Conservation (phyloP, 2,113 vertebrate species). For the Dissostichus mawsoni region DNA sequence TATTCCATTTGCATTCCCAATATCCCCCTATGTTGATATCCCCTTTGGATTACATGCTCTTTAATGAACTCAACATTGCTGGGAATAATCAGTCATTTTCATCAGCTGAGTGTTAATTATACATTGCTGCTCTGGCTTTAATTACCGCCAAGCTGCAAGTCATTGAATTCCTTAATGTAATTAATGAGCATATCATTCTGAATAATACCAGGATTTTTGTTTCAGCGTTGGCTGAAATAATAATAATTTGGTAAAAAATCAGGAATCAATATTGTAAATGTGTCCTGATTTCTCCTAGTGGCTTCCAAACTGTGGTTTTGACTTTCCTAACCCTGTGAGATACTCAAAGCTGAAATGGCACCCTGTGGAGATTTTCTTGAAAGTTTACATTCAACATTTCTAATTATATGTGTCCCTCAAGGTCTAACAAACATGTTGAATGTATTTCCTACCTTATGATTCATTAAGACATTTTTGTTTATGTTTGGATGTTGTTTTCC, state of each 20-base stretch:
- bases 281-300: neutral
- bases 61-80: constrained; percentile 69
- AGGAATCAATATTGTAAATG: constrained; percentile 22
- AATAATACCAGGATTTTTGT: constrained; percentile 38
- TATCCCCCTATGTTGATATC: constrained; percentile 55
- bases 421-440: neutral
- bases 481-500: neutral
- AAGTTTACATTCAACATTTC: neutral
- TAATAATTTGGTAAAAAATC: constrained; percentile 26
- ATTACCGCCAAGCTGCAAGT: constrained; percentile 64
- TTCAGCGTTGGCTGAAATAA: constrained; percentile 23
- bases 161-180: constrained; percentile 47
- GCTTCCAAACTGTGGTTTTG: constrained; percentile 14
- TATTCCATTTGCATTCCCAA: constrained; percentile 58
- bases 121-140: constrained; percentile 64
- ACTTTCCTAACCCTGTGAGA: neutral
- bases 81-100: constrained; percentile 73
- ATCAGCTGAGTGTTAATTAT: constrained; percentile 71
- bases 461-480: neutral
- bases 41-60: constrained; percentile 65
- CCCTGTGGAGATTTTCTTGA: neutral
- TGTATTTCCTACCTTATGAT: neutral
- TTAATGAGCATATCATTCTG: constrained; percentile 60
- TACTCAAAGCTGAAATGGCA: neutral
- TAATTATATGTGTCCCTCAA: neutral